These are phyloP conservation scores for Trichonephila clavipes DNA, from an alignment of 1,140 invertebrate genomes.

Conservation along the genomic window DNA sequence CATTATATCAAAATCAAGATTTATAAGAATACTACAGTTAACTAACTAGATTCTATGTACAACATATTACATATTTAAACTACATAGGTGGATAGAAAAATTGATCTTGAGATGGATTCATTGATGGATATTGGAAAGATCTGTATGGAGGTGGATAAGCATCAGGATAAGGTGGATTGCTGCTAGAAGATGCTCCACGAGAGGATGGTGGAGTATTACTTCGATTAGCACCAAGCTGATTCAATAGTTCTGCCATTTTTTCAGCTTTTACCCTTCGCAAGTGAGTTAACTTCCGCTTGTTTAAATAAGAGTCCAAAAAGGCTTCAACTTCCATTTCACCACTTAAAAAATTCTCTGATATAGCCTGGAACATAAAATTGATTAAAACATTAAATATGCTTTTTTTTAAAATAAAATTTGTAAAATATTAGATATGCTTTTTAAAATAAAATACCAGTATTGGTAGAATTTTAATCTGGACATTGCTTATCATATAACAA, in stretches of 20 bases:
- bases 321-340: slow-evolving; percentile 88
- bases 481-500: too few species aligned
- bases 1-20: too few species aligned
- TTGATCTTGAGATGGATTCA: neutral
- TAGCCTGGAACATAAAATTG: slow-evolving; percentile 77
- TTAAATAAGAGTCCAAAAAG: slow-evolving; percentile 89
- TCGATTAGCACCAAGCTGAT: slow-evolving; percentile 77
- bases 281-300: slow-evolving; percentile 88
- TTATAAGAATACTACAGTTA: too few species aligned
- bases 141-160: slow-evolving; percentile 41
- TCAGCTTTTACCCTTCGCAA: slow-evolving; percentile 91
- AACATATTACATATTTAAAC: neutral
- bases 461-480: too few species aligned
- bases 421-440: too few species aligned
- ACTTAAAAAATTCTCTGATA: slow-evolving; percentile 88
- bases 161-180: slow-evolving; percentile 40
- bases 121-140: slow-evolving; percentile 66
- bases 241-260: slow-evolving; percentile 90
- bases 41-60: neutral
- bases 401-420: too few species aligned
- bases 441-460: too few species aligned
- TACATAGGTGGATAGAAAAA: slow-evolving; percentile 52
- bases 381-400: too few species aligned
- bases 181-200: neutral
- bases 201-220: neutral